Conservation (phyloP, 2,113 vertebrate genomes). For the Lucifuga dentata region DNA sequence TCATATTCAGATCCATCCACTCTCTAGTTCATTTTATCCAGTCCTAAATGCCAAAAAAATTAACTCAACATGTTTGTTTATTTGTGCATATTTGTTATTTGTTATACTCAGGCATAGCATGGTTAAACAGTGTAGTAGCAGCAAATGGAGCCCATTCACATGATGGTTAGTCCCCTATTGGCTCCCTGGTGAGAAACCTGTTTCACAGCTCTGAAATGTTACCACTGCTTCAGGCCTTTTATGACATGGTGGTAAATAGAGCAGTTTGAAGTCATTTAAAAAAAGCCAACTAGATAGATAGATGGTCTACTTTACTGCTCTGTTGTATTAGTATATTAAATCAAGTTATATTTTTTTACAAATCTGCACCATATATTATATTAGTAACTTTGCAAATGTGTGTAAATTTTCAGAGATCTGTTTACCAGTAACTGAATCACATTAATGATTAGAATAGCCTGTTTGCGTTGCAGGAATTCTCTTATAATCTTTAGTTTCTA, state of each 20-base stretch:
- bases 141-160: conserved; percentile 57
- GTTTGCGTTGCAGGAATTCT: conserved; percentile 1
- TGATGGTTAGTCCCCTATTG: conserved; percentile 59
- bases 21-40: conserved; percentile 28
- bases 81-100: conserved; percentile 28
- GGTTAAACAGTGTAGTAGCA: conserved; percentile 39
- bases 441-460: not conserved
- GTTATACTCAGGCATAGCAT: conserved; percentile 31
- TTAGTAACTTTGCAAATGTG: conserved; percentile 1
- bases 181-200: conserved; percentile 64
- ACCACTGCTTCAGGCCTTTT: conserved; percentile 65
- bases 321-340: not conserved
- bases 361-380: conserved; percentile 1
- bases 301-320: not conserved
- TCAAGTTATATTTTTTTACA: conserved; percentile 6
- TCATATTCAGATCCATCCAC: conserved; percentile 29
- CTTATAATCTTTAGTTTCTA: not conserved
- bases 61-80: conserved; percentile 12
- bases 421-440: not conserved
- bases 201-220: conserved; percentile 63
- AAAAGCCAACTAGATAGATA: conserved; percentile 14
- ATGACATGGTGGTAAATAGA: conserved; percentile 47
- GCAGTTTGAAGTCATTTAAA: conserved; percentile 47
- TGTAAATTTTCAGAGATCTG: not conserved
- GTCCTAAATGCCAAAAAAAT: conserved; percentile 21